Conservation (phyloP, 1,140 invertebrate species). For the Camponotus vicinus region DNA sequence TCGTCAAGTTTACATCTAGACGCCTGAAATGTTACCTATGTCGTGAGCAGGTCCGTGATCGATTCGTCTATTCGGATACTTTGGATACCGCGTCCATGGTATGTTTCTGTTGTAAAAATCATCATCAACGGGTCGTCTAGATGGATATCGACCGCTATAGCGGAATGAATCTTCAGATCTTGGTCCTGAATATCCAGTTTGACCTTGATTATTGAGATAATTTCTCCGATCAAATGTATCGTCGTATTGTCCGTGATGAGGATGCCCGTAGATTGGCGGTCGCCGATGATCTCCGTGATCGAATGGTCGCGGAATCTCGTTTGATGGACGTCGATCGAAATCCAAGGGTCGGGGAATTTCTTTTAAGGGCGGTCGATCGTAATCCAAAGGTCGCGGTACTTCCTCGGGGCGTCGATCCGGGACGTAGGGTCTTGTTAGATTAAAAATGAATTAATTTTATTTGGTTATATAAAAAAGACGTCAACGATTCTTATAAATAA, state of each 20-base stretch:
- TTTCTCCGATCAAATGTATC: slow-evolving; percentile 25
- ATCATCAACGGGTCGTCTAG: slow-evolving; percentile 44
- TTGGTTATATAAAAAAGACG: not conserved
- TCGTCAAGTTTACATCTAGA: not conserved
- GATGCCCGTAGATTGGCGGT: not conserved
- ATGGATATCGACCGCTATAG: slow-evolving; percentile 27
- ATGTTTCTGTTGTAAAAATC: slow-evolving; percentile 29
- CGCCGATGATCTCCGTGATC: slow-evolving; percentile 44
- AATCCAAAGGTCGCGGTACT: slow-evolving; percentile 50
- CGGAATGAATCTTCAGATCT: slow-evolving; percentile 27
- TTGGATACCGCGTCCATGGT: slow-evolving; percentile 64
- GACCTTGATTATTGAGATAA: slow-evolving; percentile 17
- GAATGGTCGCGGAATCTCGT: slow-evolving; percentile 48
- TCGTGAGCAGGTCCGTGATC: slow-evolving; percentile 57
- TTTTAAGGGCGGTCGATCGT: slow-evolving; percentile 40
- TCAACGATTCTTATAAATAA: not conserved
- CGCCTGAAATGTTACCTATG: slow-evolving; percentile 59
- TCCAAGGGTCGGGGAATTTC: slow-evolving; percentile 41
- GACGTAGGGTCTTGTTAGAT: slow-evolving; percentile 33
- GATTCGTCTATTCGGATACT: slow-evolving; percentile 68
- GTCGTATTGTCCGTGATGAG: not conserved
- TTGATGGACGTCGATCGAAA: slow-evolving; percentile 50
- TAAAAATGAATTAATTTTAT: slow-evolving; percentile 12
- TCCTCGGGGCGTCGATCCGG: slow-evolving; percentile 53
- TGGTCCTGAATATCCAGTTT: not conserved